Evolutionary conservation across 2,797 vertebrate genomes (phyloP).

Genomic region (Argya squamiceps): DNA sequence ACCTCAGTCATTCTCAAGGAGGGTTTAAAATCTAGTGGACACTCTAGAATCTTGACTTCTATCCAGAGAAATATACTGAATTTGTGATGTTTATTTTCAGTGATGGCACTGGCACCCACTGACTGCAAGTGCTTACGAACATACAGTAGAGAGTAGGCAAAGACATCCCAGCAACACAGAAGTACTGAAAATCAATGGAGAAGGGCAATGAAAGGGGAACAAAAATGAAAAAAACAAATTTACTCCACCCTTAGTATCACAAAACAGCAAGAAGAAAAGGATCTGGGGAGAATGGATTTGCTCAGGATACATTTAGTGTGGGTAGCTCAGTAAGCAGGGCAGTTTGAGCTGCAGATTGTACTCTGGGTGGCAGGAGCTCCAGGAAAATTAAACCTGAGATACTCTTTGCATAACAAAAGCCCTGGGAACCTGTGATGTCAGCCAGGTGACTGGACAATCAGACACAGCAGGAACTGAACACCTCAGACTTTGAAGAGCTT

Average conservation of each 20-base stretch:
- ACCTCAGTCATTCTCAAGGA: not conserved
- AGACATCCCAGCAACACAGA: not conserved
- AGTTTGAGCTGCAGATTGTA: not conserved
- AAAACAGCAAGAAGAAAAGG: not conserved
- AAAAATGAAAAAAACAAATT: not conserved
- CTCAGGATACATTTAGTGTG: fast-evolving
- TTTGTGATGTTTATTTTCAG: not conserved
- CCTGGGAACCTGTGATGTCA: not conserved
- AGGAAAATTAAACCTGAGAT: not conserved
- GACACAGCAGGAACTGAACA: not conserved
- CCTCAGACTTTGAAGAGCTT: not conserved
- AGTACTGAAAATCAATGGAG: not conserved
- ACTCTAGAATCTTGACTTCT: not conserved
- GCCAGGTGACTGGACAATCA: not conserved
- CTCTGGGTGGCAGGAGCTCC: not conserved
- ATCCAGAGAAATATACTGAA: not conserved
- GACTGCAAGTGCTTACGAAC: not conserved
- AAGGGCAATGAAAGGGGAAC: not conserved
- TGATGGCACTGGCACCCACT: not conserved
- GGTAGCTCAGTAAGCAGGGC: not conserved
- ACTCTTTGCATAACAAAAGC: not conserved
- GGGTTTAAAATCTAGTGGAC: not conserved
- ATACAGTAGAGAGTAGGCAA: not conserved
- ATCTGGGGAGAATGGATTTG: not conserved
- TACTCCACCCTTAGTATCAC: not conserved